A percentile compares a stretch with the other conserved stretches of the same genome.
Evolutionary conservation across 2,888 invertebrate genomes (phyloP).

Genomic region (Chesias legatella): DNA sequence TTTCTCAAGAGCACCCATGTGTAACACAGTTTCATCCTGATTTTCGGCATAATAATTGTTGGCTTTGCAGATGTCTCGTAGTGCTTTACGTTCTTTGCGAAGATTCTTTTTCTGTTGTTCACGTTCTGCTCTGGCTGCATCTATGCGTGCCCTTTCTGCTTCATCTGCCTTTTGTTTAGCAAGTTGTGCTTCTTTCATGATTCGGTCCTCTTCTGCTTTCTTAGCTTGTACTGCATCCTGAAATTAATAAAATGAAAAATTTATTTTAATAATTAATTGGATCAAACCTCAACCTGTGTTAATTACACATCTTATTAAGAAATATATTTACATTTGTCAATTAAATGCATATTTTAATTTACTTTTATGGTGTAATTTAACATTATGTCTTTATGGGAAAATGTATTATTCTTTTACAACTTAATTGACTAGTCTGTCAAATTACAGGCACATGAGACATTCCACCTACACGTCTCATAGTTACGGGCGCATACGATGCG

Average conservation of each 20-base stretch:
- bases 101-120: constrained; percentile 92
- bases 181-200: constrained; percentile 85
- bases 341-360: too few relatives aligned
- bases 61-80: constrained; percentile 89
- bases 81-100: constrained; percentile 91
- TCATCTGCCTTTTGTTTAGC: constrained; percentile 90
- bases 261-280: too few relatives aligned
- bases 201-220: constrained; percentile 90
- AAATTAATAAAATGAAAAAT: constrained; percentile 33
- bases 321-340: too few relatives aligned
- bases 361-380: too few relatives aligned
- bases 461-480: too few relatives aligned
- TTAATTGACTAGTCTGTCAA: too few relatives aligned
- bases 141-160: constrained; percentile 90
- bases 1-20: constrained; percentile 96
- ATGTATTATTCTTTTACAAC: too few relatives aligned
- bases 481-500: too few relatives aligned
- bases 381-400: too few relatives aligned
- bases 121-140: constrained; percentile 90
- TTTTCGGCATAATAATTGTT: constrained; percentile 88
- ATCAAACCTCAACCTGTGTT: too few relatives aligned
- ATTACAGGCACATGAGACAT: too few relatives aligned
- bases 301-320: too few relatives aligned
- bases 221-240: constrained; percentile 89
- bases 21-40: constrained; percentile 86